Conservation (phyloP, 2,113 vertebrate genomes). For the Cyrtonyx montezumae region DNA sequence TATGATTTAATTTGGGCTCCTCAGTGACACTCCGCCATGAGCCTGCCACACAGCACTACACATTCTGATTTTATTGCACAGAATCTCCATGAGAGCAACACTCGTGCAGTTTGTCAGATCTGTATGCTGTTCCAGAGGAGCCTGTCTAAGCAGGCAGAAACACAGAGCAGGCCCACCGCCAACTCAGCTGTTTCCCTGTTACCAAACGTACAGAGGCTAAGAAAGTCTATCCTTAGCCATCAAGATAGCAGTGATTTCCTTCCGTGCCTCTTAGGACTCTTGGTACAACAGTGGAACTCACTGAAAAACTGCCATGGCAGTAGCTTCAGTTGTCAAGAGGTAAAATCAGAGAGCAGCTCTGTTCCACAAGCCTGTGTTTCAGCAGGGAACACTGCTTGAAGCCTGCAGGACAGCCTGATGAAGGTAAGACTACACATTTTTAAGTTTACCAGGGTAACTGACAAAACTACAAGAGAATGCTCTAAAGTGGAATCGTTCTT, state of each 20-base stretch:
- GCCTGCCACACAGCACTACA: background rate
- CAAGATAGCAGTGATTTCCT: background rate
- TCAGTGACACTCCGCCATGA: background rate
- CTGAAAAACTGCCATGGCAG: background rate
- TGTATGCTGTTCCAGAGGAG: background rate
- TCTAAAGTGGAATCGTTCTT: background rate
- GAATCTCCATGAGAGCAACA: background rate
- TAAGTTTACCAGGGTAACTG: background rate
- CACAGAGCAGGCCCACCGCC: background rate
- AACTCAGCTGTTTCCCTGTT: background rate
- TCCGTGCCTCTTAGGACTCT: background rate
- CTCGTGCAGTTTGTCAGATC: background rate
- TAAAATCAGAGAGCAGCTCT: background rate
- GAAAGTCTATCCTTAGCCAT: background rate
- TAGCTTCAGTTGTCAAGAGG: background rate
- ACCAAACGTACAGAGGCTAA: background rate
- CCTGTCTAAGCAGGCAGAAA: background rate
- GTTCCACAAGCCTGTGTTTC: background rate
- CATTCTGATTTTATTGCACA: background rate
- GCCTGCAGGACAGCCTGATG: background rate
- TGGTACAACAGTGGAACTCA: background rate
- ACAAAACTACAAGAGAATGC: background rate
- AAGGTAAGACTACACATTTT: background rate
- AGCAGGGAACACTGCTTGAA: background rate
- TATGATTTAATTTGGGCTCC: constrained; percentile 27